Evolutionary conservation across 2,797 vertebrate genomes (phyloP).

Genomic region (Pampus argenteus): DNA sequence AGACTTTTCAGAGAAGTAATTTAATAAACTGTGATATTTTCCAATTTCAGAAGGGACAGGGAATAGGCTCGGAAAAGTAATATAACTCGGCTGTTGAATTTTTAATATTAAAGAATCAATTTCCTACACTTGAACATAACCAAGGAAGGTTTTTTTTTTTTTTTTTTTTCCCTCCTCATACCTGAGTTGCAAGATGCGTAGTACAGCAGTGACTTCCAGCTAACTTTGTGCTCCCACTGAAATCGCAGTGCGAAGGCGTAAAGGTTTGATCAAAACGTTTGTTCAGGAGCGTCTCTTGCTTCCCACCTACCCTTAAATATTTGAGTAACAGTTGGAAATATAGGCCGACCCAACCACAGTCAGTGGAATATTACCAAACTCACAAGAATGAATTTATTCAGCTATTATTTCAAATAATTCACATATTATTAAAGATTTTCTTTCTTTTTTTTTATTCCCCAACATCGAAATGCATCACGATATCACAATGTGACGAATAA

Average conservation of each 20-base stretch:
- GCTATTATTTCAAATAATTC: too few relatives aligned
- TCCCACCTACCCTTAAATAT: conserved; percentile 24
- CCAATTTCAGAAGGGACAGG: conserved; percentile 74
- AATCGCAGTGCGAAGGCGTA: conserved; percentile 33
- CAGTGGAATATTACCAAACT: conserved; percentile 9
- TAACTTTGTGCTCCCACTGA: conserved; percentile 22
- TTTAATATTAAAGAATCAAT: conserved; percentile 84
- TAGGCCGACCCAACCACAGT: conserved; percentile 19
- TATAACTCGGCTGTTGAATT: conserved; percentile 83
- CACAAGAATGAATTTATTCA: conserved; percentile 9
- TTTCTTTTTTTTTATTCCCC: background rate
- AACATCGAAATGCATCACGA: too few relatives aligned
- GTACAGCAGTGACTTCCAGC: conserved; percentile 46
- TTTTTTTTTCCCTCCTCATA: too few relatives aligned
- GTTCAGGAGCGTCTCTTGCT: conserved; percentile 43
- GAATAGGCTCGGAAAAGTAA: conserved; percentile 81
- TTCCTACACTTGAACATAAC: conserved; percentile 79
- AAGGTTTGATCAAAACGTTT: conserved; percentile 61
- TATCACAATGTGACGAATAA: background rate
- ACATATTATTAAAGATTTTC: background rate
- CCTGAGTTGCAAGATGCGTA: conserved; percentile 58
- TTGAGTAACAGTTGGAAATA: conserved; percentile 39
- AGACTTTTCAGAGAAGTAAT: conserved; percentile 83
- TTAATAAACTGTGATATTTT: conserved; percentile 85
- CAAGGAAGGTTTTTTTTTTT: conserved; percentile 53